phyloP scores from a whole-genome alignment of 1,140 invertebrate species.

The Rhynchophorus ferrugineus region DNA sequence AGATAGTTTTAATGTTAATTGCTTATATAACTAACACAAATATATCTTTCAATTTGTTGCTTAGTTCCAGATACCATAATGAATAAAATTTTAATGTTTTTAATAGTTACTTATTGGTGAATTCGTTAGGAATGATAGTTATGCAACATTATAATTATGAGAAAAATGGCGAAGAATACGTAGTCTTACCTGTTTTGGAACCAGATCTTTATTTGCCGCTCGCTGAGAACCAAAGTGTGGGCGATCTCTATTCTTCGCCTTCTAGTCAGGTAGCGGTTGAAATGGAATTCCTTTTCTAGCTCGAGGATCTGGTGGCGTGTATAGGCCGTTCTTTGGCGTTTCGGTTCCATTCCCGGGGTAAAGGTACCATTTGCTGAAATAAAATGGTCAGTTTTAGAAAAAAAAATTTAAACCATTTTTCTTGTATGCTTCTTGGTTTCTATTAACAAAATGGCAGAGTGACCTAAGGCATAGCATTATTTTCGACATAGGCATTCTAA shows the following conservation, averaged over 20 bases:
- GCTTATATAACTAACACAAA: too few relatives aligned
- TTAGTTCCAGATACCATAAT: too few relatives aligned
- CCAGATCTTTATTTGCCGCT: constrained; percentile 98
- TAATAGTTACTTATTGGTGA: too few relatives aligned
- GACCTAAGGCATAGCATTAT: not conserved
- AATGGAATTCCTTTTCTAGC: constrained; percentile 95
- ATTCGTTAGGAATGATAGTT: not conserved
- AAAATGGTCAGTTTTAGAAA: constrained; percentile 37
- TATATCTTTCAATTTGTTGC: too few relatives aligned
- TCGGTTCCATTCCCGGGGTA: constrained; percentile 89
- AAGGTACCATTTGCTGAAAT: constrained; percentile 77
- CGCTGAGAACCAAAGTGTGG: constrained; percentile 87
- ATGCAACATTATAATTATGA: not conserved
- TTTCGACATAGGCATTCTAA: not conserved
- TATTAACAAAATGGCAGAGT: not conserved
- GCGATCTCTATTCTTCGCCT: constrained; percentile 95
- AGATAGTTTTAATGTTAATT: too few relatives aligned
- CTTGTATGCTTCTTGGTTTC: too few relatives aligned
- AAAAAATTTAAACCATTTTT: constrained; percentile 10
- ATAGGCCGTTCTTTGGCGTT: constrained; percentile 90
- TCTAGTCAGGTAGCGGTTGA: constrained; percentile 92
- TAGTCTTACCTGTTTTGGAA: constrained; percentile 83
- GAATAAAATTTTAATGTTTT: too few relatives aligned
- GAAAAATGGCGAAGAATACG: too few relatives aligned
- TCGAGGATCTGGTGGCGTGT: constrained; percentile 94